Percentiles rank a stretch among this genome's conserved stretches.
Conservation (phyloP, 2,888 invertebrate genomes). For the Dioctria linearis region DNA sequence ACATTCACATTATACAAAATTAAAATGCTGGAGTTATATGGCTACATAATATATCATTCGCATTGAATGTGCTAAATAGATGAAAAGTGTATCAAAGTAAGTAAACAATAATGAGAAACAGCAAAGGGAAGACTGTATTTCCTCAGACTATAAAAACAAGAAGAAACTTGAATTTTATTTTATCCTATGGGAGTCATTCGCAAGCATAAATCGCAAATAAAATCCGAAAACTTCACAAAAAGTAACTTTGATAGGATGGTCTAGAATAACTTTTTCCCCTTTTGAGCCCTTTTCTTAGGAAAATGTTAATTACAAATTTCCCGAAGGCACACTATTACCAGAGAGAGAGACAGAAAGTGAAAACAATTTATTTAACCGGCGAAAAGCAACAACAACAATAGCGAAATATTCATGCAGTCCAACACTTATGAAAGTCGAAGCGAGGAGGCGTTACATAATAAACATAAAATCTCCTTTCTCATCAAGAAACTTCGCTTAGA, state of each 20-base stretch:
- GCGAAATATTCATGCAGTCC: not conserved
- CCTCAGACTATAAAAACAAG: not conserved
- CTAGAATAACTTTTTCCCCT: not conserved
- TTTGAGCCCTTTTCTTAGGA: not conserved
- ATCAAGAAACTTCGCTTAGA: conserved; percentile 26
- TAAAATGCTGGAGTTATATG: too few relatives aligned
- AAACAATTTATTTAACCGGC: conserved; percentile 33
- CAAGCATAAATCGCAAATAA: conserved; percentile 28
- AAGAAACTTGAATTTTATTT: conserved; percentile 20
- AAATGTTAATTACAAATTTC: conserved; percentile 45
- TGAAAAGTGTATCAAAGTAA: too few relatives aligned
- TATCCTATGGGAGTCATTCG: conserved; percentile 15
- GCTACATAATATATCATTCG: too few relatives aligned
- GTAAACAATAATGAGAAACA: too few relatives aligned
- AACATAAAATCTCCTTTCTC: conserved; percentile 37
- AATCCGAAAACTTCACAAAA: conserved; percentile 31
- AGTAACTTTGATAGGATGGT: conserved; percentile 2
- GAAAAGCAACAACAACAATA: not conserved
- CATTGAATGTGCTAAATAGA: too few relatives aligned
- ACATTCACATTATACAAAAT: too few relatives aligned
- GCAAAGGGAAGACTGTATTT: too few relatives aligned
- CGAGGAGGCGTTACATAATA: conserved; percentile 37
- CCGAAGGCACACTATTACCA: conserved; percentile 36
- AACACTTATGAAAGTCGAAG: not conserved
- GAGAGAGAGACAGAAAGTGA: conserved; percentile 22